These are phyloP conservation scores for Acropora tenuis DNA, from an alignment of 64 coral and sea anemone genomes.

Conservation along the genomic window DNA sequence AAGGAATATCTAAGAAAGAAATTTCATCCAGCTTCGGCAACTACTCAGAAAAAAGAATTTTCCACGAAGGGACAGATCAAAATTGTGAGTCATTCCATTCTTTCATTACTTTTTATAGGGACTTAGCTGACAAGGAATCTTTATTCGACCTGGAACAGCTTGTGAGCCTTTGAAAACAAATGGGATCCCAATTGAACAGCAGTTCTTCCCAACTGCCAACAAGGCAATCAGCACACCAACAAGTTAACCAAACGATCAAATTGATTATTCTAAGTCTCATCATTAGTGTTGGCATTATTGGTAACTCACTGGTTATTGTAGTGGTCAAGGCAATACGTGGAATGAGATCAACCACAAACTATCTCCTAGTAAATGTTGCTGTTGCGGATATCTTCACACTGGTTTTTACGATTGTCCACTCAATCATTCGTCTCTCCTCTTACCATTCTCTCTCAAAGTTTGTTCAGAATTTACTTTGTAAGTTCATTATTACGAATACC, in stretches of 20 bases:
- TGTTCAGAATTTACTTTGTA: slow-evolving; percentile 56
- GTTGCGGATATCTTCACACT: slow-evolving; percentile 62
- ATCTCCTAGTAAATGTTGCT: slow-evolving; percentile 75
- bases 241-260: neutral
- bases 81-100: no score
- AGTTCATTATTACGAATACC: slow-evolving; percentile 45
- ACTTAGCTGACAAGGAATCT: no score
- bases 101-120: no score
- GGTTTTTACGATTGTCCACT: slow-evolving; percentile 52
- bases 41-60: no score
- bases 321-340: slow-evolving; percentile 31
- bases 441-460: no score
- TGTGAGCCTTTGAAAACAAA: neutral
- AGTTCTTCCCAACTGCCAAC: neutral
- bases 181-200: neutral
- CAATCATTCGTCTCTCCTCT: neutral
- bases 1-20: no score
- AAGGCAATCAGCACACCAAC: neutral
- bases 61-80: no score
- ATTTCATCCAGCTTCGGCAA: no score
- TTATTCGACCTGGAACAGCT: no score
- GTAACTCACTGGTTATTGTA: slow-evolving; percentile 54
- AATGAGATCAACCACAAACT: slow-evolving; percentile 71
- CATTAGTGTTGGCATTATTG: slow-evolving; percentile 43
- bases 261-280: slow-evolving; percentile 4